Percentiles rank a stretch among this genome's conserved stretches.
These are phyloP conservation scores for Sminthopsis crassicaudata DNA, from an alignment of 2,113 vertebrate species.

Conservation along the genomic window DNA sequence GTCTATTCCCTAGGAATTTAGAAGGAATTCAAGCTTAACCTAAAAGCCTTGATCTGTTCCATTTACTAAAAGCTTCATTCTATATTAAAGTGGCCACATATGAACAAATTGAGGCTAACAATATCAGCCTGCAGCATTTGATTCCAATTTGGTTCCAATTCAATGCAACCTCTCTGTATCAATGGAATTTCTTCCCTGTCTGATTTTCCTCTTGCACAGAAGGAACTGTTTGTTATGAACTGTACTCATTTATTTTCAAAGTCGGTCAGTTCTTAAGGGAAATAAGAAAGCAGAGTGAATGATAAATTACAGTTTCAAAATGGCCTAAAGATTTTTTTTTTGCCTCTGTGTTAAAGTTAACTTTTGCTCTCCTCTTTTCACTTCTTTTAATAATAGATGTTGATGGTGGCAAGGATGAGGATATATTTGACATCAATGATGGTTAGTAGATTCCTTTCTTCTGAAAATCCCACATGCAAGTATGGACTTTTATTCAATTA, in stretches of 20 bases:
- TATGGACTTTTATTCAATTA: slow-evolving; percentile 43
- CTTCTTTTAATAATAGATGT: slow-evolving; percentile 87
- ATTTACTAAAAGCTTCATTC: slow-evolving; percentile 6
- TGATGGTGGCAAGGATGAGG: slow-evolving; percentile 88
- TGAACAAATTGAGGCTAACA: background rate
- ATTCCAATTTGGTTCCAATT: slow-evolving; percentile 43
- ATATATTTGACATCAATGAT: slow-evolving; percentile 96
- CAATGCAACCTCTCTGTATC: background rate
- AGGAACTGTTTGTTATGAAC: background rate
- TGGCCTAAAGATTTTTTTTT: slow-evolving; percentile 75
- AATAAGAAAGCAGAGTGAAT: background rate
- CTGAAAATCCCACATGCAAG: background rate
- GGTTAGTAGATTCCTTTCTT: slow-evolving; percentile 83
- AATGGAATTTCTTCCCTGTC: background rate
- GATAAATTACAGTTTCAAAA: background rate
- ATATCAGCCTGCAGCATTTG: slow-evolving; percentile 27
- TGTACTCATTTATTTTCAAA: slow-evolving; percentile 22
- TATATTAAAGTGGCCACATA: background rate
- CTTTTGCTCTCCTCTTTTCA: slow-evolving; percentile 57
- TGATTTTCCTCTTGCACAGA: slow-evolving; percentile 5
- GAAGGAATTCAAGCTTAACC: slow-evolving; percentile 39
- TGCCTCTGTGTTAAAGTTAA: slow-evolving; percentile 73
- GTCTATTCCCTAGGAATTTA: background rate
- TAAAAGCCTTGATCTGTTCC: slow-evolving; percentile 31
- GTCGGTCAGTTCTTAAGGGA: background rate